These are phyloP conservation scores for Dryococelus australis DNA, from an alignment of 2,888 invertebrate genomes.

Conservation along the genomic window DNA sequence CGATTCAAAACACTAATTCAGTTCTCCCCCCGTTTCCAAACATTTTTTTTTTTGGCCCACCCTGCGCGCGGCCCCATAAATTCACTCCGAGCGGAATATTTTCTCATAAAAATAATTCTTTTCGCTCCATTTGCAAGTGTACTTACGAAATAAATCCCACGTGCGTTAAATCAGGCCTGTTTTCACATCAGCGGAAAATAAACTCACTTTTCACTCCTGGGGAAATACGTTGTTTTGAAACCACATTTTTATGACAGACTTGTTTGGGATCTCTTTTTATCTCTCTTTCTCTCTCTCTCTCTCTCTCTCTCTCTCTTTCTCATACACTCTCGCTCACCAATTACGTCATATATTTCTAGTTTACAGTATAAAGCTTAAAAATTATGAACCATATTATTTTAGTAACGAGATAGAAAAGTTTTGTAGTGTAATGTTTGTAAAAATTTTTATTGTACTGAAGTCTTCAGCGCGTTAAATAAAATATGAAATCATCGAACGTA, in stretches of 20 bases:
- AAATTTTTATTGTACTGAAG: no score
- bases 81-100: slow-evolving; percentile 3
- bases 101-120: slow-evolving; percentile 10
- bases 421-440: no score
- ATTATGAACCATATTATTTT: no score
- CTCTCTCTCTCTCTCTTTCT: background rate
- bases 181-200: slow-evolving; percentile 1
- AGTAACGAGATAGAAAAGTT: no score
- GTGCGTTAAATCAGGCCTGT: background rate
- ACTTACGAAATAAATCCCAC: background rate
- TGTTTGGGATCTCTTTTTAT: background rate
- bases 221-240: background rate
- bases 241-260: background rate
- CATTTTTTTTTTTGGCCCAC: background rate
- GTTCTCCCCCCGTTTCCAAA: background rate
- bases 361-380: background rate
- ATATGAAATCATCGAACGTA: no score
- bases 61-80: background rate
- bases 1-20: slow-evolving; percentile 7
- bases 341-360: no score
- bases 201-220: background rate
- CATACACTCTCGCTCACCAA: background rate
- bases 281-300: background rate
- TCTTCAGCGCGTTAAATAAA: no score
- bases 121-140: slow-evolving; percentile 11